These are phyloP conservation scores for Griposia aprilina DNA, from an alignment of 2,888 invertebrate species.

Conservation along the genomic window DNA sequence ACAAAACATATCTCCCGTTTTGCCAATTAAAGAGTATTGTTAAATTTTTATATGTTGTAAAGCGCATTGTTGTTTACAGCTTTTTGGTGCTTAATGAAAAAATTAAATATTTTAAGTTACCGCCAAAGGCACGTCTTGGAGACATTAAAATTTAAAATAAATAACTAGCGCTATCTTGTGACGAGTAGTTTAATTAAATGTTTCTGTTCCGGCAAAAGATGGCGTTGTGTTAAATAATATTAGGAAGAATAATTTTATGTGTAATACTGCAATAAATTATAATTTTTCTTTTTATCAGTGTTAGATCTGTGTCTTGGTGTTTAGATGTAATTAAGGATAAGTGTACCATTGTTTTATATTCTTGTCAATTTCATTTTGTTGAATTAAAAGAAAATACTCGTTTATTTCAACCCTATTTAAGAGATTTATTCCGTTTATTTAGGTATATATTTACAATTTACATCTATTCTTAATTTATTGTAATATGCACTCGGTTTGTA, in stretches of 20 bases:
- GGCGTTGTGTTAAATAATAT: constrained; percentile 41
- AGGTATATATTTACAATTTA: not conserved
- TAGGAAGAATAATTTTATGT: constrained; percentile 55
- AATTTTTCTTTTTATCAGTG: constrained; percentile 44
- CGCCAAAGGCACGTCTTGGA: constrained; percentile 63
- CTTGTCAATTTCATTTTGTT: not conserved
- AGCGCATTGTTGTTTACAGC: constrained; percentile 69
- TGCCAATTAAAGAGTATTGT: constrained; percentile 86
- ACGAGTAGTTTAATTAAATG: not conserved
- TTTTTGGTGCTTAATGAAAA: constrained; percentile 69
- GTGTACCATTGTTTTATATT: not conserved
- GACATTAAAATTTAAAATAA: constrained; percentile 49
- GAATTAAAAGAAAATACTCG: not conserved
- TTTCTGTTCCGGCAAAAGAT: constrained; percentile 40
- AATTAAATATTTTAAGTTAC: constrained; percentile 47
- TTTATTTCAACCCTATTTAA: too few species aligned
- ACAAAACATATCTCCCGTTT: constrained; percentile 88
- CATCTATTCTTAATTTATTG: not conserved
- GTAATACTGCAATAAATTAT: constrained; percentile 71
- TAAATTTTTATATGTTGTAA: constrained; percentile 77
- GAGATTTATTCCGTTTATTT: not conserved
- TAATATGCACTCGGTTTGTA: not conserved
- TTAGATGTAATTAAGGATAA: constrained; percentile 38
- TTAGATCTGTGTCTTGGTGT: constrained; percentile 49
- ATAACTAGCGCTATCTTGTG: constrained; percentile 46